These are phyloP conservation scores for Oryzias melastigma DNA, from an alignment of 2,113 vertebrate species.

Conservation along the genomic window DNA sequence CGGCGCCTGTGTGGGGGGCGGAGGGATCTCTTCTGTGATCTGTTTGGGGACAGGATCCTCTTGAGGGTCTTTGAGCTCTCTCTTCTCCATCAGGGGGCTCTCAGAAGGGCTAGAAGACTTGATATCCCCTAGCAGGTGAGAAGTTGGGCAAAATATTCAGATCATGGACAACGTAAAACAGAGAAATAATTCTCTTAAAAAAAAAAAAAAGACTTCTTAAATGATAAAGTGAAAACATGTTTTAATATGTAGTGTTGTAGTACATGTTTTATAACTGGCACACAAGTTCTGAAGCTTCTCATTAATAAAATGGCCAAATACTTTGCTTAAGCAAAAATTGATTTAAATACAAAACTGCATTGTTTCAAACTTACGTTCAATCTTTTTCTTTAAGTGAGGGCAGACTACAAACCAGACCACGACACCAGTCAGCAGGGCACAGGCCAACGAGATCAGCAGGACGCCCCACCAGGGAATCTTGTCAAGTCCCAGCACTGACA, in stretches of 20 bases:
- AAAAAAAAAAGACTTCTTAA: too few species aligned
- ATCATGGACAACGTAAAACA: too few species aligned
- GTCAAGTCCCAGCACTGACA: slow-evolving; percentile 92
- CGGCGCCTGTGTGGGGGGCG: not conserved
- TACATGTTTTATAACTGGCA: too few species aligned
- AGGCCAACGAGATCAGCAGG: slow-evolving; percentile 87
- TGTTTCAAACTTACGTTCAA: slow-evolving; percentile 91
- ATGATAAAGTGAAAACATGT: too few species aligned
- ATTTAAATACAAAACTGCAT: too few species aligned
- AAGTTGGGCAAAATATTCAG: not conserved
- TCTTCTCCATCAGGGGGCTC: slow-evolving; percentile 93
- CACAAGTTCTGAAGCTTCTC: too few species aligned
- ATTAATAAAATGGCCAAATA: too few species aligned
- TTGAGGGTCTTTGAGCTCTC: slow-evolving; percentile 72
- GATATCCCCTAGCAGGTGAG: slow-evolving; percentile 79
- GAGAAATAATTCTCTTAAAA: too few species aligned
- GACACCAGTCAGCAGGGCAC: slow-evolving; percentile 82
- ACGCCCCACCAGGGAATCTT: slow-evolving; percentile 89
- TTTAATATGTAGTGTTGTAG: too few species aligned
- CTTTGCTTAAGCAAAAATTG: too few species aligned
- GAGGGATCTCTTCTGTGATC: slow-evolving; percentile 68
- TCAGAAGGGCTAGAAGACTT: slow-evolving; percentile 89
- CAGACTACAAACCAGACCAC: slow-evolving; percentile 96
- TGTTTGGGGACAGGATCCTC: slow-evolving; percentile 81
- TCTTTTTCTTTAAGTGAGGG: slow-evolving; percentile 95